Conservation (phyloP, 2,888 invertebrate genomes). For the Octodonta nipae region DNA sequence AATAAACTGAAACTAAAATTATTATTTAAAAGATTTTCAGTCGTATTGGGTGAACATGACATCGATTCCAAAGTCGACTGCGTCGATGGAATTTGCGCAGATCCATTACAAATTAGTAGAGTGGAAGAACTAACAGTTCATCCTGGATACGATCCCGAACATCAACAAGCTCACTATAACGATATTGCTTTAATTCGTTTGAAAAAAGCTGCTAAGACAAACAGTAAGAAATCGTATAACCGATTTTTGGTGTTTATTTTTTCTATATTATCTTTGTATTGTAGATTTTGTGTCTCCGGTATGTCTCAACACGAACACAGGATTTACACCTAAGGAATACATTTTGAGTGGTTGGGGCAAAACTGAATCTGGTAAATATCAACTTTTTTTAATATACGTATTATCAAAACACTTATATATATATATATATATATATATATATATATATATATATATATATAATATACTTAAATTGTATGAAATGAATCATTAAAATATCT, state of each 20-base stretch:
- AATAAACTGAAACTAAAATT: too few relatives aligned
- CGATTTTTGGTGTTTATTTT: not conserved
- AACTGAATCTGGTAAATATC: constrained; percentile 27
- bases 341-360: constrained; percentile 43
- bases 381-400: not conserved
- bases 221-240: not conserved
- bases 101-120: constrained; percentile 30
- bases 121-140: constrained; percentile 35
- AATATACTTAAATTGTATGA: too few relatives aligned
- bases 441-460: too few relatives aligned
- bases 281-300: constrained; percentile 30
- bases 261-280: constrained; percentile 10
- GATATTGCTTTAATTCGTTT: constrained; percentile 41
- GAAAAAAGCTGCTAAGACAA: constrained; percentile 29
- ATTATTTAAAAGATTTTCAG: constrained; percentile 22
- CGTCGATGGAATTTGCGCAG: constrained; percentile 34
- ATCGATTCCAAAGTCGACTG: constrained; percentile 36
- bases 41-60: constrained; percentile 40
- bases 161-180: constrained; percentile 24
- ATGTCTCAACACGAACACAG: constrained; percentile 21
- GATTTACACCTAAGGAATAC: constrained; percentile 14
- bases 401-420: not conserved
- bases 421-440: too few relatives aligned
- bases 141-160: constrained; percentile 29
- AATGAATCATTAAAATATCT: too few relatives aligned